A percentile compares a stretch with the other conserved stretches of the same genome.
Conservation (phyloP, 2,113 vertebrate genomes). For the Apteryx owenii region DNA sequence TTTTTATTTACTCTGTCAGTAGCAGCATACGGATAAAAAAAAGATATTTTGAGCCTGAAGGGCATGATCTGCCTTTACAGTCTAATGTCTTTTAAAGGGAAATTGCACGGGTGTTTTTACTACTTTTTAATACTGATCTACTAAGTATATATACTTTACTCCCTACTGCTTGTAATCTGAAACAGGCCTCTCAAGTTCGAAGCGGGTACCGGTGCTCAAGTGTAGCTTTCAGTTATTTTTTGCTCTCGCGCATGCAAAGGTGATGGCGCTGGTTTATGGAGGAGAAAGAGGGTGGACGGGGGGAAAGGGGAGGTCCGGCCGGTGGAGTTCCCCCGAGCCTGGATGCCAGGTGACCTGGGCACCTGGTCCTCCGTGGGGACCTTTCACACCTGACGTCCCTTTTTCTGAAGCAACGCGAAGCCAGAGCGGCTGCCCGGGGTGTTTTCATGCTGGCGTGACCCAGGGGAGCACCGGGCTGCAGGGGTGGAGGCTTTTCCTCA, state of each 20-base stretch:
- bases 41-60: neutral
- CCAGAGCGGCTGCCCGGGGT: too few species aligned
- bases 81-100: neutral
- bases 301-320: neutral
- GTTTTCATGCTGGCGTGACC: too few species aligned
- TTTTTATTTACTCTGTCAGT: neutral
- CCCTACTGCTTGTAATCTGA: neutral
- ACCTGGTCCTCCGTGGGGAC: accelerated
- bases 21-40: neutral
- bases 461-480: neutral
- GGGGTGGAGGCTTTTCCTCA: neutral
- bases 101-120: neutral
- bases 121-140: neutral
- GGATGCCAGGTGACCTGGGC: neutral
- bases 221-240: neutral
- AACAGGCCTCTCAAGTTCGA: conserved; percentile 1
- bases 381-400: neutral
- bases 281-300: neutral
- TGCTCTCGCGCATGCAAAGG: accelerated
- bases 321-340: neutral
- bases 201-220: neutral
- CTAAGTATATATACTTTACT: neutral
- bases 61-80: neutral
- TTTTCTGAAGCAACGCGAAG: neutral
- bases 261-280: neutral